A percentile compares a stretch with the other conserved stretches of the same genome.
phyloP scores from a whole-genome alignment of 2,797 vertebrate genomes.

The Coranthus polyacanthus region DNA sequence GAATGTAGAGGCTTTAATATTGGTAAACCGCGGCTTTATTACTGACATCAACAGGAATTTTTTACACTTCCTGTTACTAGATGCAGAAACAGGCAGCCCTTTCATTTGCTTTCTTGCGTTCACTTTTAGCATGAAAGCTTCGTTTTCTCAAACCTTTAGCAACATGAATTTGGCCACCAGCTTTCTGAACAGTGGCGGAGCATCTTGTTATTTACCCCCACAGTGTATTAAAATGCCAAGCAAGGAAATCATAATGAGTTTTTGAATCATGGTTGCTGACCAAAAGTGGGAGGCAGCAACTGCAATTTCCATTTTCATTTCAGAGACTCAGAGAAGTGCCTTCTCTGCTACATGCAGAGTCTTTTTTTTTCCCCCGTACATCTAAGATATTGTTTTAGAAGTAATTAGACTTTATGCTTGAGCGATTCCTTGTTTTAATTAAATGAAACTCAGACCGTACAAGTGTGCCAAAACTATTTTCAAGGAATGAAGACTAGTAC shows the following conservation, averaged over 20 bases:
- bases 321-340: constrained; percentile 50
- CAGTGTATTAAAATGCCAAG: constrained; percentile 73
- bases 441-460: constrained; percentile 55
- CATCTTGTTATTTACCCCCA: constrained; percentile 67
- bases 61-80: constrained; percentile 33
- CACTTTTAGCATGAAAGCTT: constrained; percentile 49
- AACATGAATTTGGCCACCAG: constrained; percentile 54
- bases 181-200: constrained; percentile 48
- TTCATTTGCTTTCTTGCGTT: constrained; percentile 57
- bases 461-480: constrained; percentile 56
- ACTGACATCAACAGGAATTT: constrained; percentile 27
- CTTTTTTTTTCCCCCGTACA: constrained; percentile 34
- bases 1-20: constrained; percentile 22
- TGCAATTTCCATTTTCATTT: constrained; percentile 75
- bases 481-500: constrained; percentile 18
- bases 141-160: constrained; percentile 52
- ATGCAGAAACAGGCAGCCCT: constrained; percentile 14
- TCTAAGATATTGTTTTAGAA: constrained; percentile 74
- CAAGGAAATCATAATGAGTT: constrained; percentile 76
- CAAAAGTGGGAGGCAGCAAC: constrained; percentile 68
- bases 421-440: constrained; percentile 68
- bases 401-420: constrained; percentile 70
- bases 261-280: constrained; percentile 66
- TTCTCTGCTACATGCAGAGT: constrained; percentile 50
- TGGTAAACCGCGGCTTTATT: constrained; percentile 31